A percentile compares a stretch with the other conserved stretches of the same genome.
Evolutionary conservation across 2,113 vertebrate species (phyloP).

Genomic region (Urocynchramus pylzowi): DNA sequence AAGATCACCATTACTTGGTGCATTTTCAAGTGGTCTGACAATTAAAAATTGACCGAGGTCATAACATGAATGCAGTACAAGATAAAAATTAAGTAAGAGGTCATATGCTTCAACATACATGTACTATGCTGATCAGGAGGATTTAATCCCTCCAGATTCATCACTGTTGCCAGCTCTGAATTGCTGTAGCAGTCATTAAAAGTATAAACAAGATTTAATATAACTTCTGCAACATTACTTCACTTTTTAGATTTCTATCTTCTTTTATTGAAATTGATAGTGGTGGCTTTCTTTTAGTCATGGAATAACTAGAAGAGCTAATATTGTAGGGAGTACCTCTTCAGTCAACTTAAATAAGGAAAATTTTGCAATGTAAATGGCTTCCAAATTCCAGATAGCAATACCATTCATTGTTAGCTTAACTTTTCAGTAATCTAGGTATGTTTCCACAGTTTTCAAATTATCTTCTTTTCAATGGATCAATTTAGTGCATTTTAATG

Average conservation of each 20-base stretch:
- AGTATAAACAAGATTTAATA: neutral
- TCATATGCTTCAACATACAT: neutral
- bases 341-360: neutral
- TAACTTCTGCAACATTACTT: neutral
- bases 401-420: neutral
- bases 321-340: neutral
- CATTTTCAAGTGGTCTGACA: neutral
- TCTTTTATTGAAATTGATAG: neutral
- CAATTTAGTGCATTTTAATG: neutral
- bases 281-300: neutral
- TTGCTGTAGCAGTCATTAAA: neutral
- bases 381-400: neutral
- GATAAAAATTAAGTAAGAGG: neutral
- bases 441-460: neutral
- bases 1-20: neutral
- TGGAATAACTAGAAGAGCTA: neutral
- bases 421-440: neutral
- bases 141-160: neutral
- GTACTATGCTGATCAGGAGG: neutral
- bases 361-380: neutral
- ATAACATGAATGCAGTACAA: neutral
- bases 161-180: neutral
- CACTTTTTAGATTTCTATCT: neutral
- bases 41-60: neutral
- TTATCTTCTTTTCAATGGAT: neutral